Conservation (phyloP, 2,797 vertebrate genomes). For the Arnoldichthys spilopterus region DNA sequence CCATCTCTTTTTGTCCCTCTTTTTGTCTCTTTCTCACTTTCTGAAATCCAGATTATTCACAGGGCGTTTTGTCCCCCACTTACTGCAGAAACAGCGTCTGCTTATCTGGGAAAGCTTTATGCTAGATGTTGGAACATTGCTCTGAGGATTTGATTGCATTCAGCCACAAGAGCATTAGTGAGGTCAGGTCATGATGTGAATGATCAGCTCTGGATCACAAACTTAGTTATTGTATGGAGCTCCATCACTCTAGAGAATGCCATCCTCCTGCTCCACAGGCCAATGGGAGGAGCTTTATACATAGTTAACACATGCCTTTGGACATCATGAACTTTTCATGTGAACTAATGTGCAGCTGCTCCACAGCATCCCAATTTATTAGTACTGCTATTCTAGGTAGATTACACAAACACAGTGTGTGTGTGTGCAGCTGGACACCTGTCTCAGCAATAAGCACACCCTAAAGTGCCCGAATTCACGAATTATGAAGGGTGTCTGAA, state of each 20-base stretch:
- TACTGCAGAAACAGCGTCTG: not conserved
- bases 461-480: not conserved
- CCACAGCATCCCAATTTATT: too few relatives aligned
- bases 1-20: not conserved
- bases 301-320: not conserved
- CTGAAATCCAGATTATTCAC: not conserved
- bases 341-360: too few relatives aligned
- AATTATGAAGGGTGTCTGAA: not conserved
- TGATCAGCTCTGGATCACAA: not conserved
- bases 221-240: not conserved
- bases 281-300: not conserved
- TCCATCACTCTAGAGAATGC: not conserved
- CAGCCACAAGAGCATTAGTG: not conserved
- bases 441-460: too few relatives aligned
- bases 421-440: not conserved
- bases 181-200: not conserved
- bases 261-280: not conserved
- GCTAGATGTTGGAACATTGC: not conserved
- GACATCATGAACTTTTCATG: too few relatives aligned
- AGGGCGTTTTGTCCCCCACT: not conserved
- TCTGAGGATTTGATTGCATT: not conserved
- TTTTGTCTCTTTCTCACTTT: not conserved
- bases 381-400: too few relatives aligned
- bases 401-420: too few relatives aligned
- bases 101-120: not conserved